Evolutionary conservation across 2,797 vertebrate genomes (phyloP).

Genomic region (Bovichtus diacanthus): DNA sequence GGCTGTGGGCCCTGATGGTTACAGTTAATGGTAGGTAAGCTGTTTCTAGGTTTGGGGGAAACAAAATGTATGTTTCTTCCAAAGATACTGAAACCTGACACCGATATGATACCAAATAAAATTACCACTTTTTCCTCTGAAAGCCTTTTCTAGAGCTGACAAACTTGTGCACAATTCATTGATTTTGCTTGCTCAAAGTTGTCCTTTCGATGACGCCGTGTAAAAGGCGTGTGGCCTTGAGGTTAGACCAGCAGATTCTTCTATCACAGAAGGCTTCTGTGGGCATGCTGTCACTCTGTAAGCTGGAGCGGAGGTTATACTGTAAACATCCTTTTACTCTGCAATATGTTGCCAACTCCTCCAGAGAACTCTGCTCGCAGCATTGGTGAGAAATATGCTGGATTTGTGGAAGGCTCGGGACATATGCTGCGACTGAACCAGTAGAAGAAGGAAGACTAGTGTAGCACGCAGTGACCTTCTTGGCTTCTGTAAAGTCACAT

Average conservation of each 20-base stretch:
- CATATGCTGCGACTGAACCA: constrained; percentile 28
- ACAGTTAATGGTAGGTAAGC: constrained; percentile 2
- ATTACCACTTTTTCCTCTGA: not conserved
- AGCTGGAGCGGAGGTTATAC: not conserved
- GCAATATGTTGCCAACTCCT: constrained; percentile 21
- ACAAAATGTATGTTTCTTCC: constrained; percentile 4
- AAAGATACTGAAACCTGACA: not conserved
- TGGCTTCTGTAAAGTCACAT: constrained; percentile 29
- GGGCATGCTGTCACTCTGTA: constrained; percentile 22
- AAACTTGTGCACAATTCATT: constrained; percentile 2
- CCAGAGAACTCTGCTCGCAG: constrained; percentile 13
- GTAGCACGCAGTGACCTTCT: constrained; percentile 4
- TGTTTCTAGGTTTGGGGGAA: constrained; percentile 14
- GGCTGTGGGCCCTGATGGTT: constrained; percentile 24
- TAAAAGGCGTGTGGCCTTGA: constrained; percentile 2
- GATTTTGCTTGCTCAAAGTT: constrained; percentile 1
- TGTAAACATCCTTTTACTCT: constrained; percentile 46
- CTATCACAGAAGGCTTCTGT: constrained; percentile 20
- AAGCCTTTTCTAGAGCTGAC: constrained; percentile 2
- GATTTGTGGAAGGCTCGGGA: constrained; percentile 12
- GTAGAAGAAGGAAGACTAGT: constrained; percentile 28
- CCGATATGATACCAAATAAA: not conserved
- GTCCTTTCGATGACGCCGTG: constrained; percentile 17
- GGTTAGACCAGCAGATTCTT: constrained; percentile 18
- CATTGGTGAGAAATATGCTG: constrained; percentile 31